Conservation (phyloP, 2,113 vertebrate species). For the Cnemophilus loriae region DNA sequence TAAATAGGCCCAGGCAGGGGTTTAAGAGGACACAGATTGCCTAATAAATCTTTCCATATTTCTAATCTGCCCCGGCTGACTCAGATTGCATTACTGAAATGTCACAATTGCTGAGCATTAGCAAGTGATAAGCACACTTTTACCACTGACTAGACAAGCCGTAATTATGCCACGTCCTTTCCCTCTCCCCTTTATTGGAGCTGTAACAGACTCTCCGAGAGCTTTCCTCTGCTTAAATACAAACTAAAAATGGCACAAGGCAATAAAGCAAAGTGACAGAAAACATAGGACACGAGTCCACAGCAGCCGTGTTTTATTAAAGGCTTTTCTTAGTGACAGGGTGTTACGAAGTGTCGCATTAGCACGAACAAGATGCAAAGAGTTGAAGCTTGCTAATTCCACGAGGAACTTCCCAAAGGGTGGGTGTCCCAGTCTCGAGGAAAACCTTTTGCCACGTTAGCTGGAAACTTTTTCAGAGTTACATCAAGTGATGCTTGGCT, state of each 20-base stretch:
- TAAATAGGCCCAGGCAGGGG: not conserved
- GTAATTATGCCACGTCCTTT: not conserved
- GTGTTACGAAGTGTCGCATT: not conserved
- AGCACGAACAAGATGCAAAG: not conserved
- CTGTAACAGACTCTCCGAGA: not conserved
- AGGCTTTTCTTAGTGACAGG: not conserved
- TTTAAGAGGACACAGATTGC: conserved; percentile 19
- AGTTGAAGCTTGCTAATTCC: not conserved
- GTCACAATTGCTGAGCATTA: conserved; percentile 40
- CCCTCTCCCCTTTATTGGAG: not conserved
- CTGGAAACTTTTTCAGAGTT: not conserved
- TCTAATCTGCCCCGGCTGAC: not conserved
- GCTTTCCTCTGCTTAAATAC: not conserved
- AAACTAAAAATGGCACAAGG: conserved; percentile 4
- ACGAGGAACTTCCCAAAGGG: not conserved
- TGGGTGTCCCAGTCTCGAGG: fast-evolving
- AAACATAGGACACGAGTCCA: not conserved
- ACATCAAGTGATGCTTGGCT: not conserved
- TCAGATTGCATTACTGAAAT: conserved; percentile 28
- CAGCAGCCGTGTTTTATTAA: not conserved
- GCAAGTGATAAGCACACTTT: conserved; percentile 31
- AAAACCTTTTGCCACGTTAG: not conserved
- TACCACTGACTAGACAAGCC: not conserved
- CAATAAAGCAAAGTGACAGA: conserved; percentile 18
- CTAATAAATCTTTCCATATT: conserved; percentile 14